A percentile compares a stretch with the other conserved stretches of the same genome.
Evolutionary conservation across 2,113 vertebrate genomes (phyloP).

Genomic region (Rhagologus leucostigma): DNA sequence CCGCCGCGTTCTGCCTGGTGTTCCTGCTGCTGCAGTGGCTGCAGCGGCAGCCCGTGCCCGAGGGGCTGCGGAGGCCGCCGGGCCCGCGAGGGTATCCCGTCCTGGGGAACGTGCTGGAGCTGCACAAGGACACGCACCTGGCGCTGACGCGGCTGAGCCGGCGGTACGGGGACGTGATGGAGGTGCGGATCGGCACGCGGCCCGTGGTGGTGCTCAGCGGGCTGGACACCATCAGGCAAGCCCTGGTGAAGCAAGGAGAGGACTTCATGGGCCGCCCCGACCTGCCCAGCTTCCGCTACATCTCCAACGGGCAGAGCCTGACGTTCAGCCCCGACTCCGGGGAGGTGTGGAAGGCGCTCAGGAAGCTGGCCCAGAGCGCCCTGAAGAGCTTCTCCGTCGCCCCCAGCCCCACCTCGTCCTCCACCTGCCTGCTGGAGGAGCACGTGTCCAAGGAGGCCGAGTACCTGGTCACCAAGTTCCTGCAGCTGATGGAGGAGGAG

Average conservation of each 20-base stretch:
- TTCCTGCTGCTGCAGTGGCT: constrained; percentile 70
- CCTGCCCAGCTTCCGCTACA: constrained; percentile 5
- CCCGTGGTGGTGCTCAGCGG: constrained; percentile 87
- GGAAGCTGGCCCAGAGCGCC: constrained; percentile 76
- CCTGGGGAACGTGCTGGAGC: constrained; percentile 79
- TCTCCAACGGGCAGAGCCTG: constrained; percentile 71
- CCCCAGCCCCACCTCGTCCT: constrained; percentile 27
- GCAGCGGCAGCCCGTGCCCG: constrained; percentile 58
- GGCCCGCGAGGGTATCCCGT: constrained; percentile 83
- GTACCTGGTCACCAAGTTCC: constrained; percentile 72
- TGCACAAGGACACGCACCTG: constrained; percentile 79
- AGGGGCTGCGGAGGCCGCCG: constrained; percentile 78
- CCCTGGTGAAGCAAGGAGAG: constrained; percentile 84
- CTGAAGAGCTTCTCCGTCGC: constrained; percentile 76
- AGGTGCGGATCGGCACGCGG: constrained; percentile 83
- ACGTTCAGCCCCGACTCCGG: constrained; percentile 75
- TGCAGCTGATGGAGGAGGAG: not conserved
- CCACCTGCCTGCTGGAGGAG: constrained; percentile 75
- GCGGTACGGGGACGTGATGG: constrained; percentile 79
- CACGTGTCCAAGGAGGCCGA: constrained; percentile 79
- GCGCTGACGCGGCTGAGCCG: constrained; percentile 79
- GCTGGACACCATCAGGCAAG: constrained; percentile 79
- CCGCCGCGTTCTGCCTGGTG: constrained; percentile 69
- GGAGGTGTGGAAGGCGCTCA: constrained; percentile 73
- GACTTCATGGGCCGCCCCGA: constrained; percentile 86